These are phyloP conservation scores for Coptodon bakossiorum DNA, from an alignment of 2,113 vertebrate species.

Conservation along the genomic window DNA sequence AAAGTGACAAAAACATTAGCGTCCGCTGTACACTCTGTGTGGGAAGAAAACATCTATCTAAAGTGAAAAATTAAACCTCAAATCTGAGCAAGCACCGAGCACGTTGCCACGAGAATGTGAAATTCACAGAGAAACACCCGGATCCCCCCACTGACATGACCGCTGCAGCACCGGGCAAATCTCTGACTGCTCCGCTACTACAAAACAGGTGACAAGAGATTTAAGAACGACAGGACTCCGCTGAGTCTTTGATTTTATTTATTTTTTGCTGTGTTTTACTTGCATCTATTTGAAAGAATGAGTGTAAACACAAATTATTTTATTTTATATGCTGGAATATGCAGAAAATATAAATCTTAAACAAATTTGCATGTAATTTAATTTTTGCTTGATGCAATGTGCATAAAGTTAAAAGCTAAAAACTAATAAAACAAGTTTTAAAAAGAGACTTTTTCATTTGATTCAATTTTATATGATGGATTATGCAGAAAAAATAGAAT, in stretches of 20 bases:
- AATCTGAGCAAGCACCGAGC: accelerated
- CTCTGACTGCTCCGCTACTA: neutral
- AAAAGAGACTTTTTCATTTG: too few species aligned
- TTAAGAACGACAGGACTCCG: too few species aligned
- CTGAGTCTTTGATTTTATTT: neutral
- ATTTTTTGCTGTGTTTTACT: neutral
- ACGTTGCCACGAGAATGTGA: neutral
- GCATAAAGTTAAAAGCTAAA: neutral
- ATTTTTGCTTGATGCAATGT: neutral
- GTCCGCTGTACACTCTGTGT: neutral
- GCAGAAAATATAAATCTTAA: neutral
- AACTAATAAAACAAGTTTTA: neutral
- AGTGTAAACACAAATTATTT: neutral
- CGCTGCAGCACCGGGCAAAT: neutral
- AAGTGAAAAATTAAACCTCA: neutral
- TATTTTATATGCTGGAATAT: neutral
- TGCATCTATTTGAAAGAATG: neutral
- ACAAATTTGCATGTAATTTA: neutral
- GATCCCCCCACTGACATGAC: neutral
- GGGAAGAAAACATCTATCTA: neutral
- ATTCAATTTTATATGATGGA: too few species aligned
- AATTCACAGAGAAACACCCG: neutral
- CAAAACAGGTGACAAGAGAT: too few species aligned
- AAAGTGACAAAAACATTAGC: neutral
- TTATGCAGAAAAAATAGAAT: too few species aligned